Evolutionary conservation across 92 coral and sea anemone genomes (phyloP).

Genomic region (Epizoanthus stellaris): DNA sequence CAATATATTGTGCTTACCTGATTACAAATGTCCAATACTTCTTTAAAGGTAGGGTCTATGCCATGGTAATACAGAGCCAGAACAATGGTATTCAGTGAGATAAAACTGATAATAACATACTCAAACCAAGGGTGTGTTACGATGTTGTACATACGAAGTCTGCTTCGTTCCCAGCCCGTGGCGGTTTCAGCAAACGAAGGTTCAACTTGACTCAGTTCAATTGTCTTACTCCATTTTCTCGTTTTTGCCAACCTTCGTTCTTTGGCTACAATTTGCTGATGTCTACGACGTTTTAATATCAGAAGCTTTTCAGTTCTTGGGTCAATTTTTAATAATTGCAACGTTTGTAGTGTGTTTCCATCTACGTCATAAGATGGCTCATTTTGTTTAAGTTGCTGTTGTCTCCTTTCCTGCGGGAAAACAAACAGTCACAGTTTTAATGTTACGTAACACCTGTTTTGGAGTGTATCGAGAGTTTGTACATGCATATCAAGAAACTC

Average conservation of each 20-base stretch:
- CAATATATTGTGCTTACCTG: slow-evolving; percentile 13
- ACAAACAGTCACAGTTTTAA: background rate
- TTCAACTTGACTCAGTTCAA: background rate
- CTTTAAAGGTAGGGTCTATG: slow-evolving; percentile 12
- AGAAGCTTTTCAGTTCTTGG: slow-evolving; percentile 38
- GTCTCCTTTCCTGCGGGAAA: slow-evolving; percentile 10
- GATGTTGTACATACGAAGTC: background rate
- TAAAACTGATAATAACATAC: slow-evolving; percentile 35
- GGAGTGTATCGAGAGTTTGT: background rate
- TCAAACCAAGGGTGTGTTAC: slow-evolving; percentile 53
- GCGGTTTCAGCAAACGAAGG: background rate
- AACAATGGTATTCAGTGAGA: slow-evolving; percentile 45
- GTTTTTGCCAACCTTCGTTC: slow-evolving; percentile 17
- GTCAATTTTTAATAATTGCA: slow-evolving; percentile 32
- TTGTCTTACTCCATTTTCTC: background rate
- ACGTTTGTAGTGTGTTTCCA: background rate
- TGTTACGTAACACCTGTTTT: background rate
- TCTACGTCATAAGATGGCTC: slow-evolving; percentile 24
- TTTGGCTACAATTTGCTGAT: slow-evolving; percentile 12
- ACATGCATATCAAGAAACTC: no score
- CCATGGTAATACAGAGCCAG: slow-evolving; percentile 52
- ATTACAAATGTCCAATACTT: slow-evolving; percentile 17
- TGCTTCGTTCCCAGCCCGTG: background rate
- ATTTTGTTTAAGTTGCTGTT: slow-evolving; percentile 1
- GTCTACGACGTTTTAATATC: slow-evolving; percentile 31